These are phyloP conservation scores for Mesitornis unicolor DNA, from an alignment of 2,113 vertebrate species.

Conservation along the genomic window DNA sequence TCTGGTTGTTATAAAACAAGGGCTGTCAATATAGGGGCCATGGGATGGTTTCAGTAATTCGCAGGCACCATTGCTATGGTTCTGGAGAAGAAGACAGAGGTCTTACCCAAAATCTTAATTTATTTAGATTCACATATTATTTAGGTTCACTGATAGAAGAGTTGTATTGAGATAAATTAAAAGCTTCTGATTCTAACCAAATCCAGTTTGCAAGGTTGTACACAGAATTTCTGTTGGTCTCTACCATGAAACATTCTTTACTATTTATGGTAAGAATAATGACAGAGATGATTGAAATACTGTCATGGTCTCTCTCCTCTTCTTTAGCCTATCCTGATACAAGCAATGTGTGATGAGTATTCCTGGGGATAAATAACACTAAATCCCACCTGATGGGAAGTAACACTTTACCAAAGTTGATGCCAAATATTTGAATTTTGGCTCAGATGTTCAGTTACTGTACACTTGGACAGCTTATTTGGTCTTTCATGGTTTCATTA, in stretches of 20 bases:
- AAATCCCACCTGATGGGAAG: background rate
- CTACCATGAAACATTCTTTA: background rate
- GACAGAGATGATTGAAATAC: background rate
- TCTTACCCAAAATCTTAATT: background rate
- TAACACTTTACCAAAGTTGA: background rate
- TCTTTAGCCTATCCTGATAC: background rate
- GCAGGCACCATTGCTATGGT: background rate
- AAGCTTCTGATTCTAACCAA: background rate
- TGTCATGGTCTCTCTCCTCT: background rate
- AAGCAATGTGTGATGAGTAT: background rate
- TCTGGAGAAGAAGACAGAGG: background rate
- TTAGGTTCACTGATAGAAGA: background rate
- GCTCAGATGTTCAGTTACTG: background rate
- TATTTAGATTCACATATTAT: background rate
- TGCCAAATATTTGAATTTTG: background rate
- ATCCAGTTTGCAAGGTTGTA: background rate
- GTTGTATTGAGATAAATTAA: background rate
- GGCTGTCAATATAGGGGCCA: background rate
- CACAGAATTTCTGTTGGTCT: background rate
- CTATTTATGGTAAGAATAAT: background rate
- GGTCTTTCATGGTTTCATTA: background rate
- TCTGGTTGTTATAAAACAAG: background rate
- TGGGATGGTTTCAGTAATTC: background rate
- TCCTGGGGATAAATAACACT: background rate
- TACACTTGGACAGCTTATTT: background rate